phyloP scores from a whole-genome alignment of 2,797 vertebrate species.

The Hylomyscus alleni region DNA sequence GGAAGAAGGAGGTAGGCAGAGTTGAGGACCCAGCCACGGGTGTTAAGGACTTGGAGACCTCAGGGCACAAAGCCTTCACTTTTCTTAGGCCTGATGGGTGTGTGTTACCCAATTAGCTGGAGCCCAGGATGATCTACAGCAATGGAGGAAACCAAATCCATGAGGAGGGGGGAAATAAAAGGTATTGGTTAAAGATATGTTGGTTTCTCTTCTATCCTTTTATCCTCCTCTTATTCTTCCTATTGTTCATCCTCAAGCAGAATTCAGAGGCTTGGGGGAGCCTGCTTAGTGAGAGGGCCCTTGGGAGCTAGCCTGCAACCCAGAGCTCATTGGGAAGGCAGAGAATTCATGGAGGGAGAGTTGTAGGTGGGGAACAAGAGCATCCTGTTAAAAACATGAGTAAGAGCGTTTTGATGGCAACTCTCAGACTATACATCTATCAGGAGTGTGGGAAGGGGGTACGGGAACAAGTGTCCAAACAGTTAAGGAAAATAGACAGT shows the following conservation, averaged over 20 bases:
- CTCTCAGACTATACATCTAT: background rate
- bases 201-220: background rate
- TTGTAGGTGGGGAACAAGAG: background rate
- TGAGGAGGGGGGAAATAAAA: background rate
- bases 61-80: background rate
- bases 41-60: background rate
- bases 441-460: background rate
- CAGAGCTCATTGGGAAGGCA: background rate
- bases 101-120: background rate
- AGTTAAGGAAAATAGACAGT: conserved; percentile 44
- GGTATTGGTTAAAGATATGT: background rate
- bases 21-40: background rate
- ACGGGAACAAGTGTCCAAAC: conserved; percentile 15
- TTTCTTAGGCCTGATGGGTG: background rate
- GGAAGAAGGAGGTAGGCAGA: background rate
- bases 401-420: background rate
- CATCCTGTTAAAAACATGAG: background rate
- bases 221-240: background rate
- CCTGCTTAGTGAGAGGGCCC: background rate
- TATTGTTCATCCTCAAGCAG: background rate
- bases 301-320: background rate
- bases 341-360: background rate
- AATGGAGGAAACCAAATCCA: background rate
- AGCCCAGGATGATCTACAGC: background rate
- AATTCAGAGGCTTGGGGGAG: background rate